A percentile compares a stretch with the other conserved stretches of the same genome.
phyloP scores from a whole-genome alignment of 1,140 invertebrate genomes.

The Drosophila murphyi region DNA sequence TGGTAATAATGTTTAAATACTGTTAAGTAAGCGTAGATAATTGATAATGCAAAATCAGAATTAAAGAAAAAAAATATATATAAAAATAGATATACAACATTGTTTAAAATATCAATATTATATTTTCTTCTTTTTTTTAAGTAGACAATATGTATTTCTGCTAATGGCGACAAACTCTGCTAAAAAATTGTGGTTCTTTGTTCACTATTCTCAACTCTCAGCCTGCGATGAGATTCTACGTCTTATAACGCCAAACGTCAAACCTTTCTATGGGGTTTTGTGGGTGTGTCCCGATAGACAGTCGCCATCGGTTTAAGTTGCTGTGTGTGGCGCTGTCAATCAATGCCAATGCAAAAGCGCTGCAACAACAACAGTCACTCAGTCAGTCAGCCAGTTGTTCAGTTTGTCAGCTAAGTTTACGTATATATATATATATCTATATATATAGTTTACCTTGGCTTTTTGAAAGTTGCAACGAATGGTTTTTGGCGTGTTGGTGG shows the following conservation, averaged over 20 bases:
- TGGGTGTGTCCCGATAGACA: conserved; percentile 39
- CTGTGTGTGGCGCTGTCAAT: conserved; percentile 65
- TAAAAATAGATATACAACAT: neutral
- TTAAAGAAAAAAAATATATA: too few species aligned
- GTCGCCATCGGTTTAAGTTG: conserved; percentile 39
- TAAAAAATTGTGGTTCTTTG: conserved; percentile 19
- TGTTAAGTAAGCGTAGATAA: too few species aligned
- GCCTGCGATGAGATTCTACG: conserved; percentile 12
- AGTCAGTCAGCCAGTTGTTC: conserved; percentile 18
- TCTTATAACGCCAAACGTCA: conserved; percentile 6
- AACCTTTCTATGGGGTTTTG: conserved; percentile 49
- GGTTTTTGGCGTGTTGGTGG: conserved; percentile 51
- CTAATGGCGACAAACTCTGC: conserved; percentile 5
- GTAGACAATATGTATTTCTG: neutral
- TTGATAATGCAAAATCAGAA: too few species aligned
- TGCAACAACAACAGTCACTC: conserved; percentile 23
- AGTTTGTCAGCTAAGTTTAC: conserved; percentile 7
- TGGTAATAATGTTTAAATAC: too few species aligned
- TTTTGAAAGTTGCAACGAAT: conserved; percentile 54
- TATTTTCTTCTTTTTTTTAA: neutral
- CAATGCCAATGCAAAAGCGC: conserved; percentile 43
- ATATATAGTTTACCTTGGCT: conserved; percentile 42
- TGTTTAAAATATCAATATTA: neutral
- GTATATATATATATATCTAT: conserved; percentile 8
- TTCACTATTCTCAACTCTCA: neutral